Conservation (phyloP, 1,140 invertebrate species). For the Choristoneura fumiferana region DNA sequence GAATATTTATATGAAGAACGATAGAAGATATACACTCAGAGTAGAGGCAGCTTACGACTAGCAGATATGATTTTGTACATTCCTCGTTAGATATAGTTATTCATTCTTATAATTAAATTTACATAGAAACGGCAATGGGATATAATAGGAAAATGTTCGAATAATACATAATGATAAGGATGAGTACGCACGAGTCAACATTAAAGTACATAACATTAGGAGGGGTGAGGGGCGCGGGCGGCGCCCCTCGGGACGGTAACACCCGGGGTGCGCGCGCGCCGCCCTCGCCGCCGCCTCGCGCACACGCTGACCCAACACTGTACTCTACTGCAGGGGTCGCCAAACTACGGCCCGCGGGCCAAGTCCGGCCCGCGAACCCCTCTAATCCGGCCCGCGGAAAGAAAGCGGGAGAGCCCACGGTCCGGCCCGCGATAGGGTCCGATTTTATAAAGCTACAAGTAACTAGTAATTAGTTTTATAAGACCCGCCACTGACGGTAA, state of each 20-base stretch:
- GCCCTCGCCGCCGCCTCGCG: not conserved
- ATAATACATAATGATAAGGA: slow-evolving; percentile 23
- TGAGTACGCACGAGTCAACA: slow-evolving; percentile 42
- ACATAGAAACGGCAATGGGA: slow-evolving; percentile 19
- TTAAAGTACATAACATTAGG: slow-evolving; percentile 35
- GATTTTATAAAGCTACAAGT: no score
- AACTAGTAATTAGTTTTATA: no score
- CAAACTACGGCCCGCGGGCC: no score
- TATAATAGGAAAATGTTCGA: slow-evolving; percentile 20
- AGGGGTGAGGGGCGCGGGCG: slow-evolving; percentile 6
- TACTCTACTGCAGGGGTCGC: no score
- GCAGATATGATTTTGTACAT: slow-evolving; percentile 53
- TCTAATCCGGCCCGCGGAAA: no score
- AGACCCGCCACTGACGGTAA: no score
- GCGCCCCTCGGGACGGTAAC: slow-evolving; percentile 25
- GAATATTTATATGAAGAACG: slow-evolving; percentile 23
- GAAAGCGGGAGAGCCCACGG: no score
- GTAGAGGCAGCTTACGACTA: slow-evolving; percentile 27
- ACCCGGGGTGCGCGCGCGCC: slow-evolving; percentile 14
- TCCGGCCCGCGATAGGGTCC: no score
- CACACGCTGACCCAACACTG: not conserved
- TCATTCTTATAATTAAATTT: slow-evolving; percentile 6
- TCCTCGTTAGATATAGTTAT: slow-evolving; percentile 24
- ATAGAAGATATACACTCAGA: slow-evolving; percentile 16
- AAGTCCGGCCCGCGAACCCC: no score